A percentile compares a stretch with the other conserved stretches of the same genome.
Evolutionary conservation across 2,797 vertebrate genomes (phyloP).

Genomic region (Sarcoramphus papa): DNA sequence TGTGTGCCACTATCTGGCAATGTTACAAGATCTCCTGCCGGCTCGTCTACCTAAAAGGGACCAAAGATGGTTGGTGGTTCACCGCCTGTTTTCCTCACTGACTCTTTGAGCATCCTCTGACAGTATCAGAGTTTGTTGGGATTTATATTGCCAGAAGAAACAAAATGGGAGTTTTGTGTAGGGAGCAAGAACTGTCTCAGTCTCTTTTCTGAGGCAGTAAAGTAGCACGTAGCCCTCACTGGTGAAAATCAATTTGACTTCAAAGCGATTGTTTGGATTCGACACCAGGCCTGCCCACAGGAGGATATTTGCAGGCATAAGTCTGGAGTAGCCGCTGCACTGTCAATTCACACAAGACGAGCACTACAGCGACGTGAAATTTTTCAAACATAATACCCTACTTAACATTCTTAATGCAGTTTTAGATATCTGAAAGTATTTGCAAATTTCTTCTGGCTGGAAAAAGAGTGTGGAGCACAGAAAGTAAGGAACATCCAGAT

Average conservation of each 20-base stretch:
- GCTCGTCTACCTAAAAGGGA: not conserved
- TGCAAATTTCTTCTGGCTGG: not conserved
- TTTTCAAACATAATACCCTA: not conserved
- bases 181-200: not conserved
- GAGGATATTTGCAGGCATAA: not conserved
- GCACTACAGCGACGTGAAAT: rapidly evolving
- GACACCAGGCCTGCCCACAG: not conserved
- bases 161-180: not conserved
- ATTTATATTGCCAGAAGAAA: not conserved
- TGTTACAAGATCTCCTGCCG: not conserved
- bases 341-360: not conserved
- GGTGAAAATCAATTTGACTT: not conserved
- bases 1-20: not conserved
- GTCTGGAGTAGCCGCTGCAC: not conserved
- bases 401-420: not conserved
- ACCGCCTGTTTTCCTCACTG: not conserved
- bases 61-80: not conserved
- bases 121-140: not conserved
- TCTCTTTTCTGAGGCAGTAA: not conserved
- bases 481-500: not conserved
- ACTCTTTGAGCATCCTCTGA: not conserved
- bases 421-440: not conserved
- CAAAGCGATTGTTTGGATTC: not conserved
- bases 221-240: not conserved
- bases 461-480: not conserved